Evolutionary conservation across 1,140 invertebrate species (phyloP).

Genomic region (Hirudo medicinalis): DNA sequence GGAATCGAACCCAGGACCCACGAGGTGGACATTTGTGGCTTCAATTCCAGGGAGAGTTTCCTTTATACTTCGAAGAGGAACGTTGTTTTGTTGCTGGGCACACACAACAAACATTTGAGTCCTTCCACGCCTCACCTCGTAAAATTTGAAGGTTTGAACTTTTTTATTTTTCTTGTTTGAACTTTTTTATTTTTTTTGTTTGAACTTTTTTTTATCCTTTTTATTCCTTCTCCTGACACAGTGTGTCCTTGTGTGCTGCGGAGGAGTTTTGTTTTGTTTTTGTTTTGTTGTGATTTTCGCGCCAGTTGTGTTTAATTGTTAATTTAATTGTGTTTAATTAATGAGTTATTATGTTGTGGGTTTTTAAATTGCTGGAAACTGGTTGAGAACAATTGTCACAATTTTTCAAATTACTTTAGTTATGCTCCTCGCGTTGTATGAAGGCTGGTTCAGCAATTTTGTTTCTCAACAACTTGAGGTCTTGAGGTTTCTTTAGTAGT

Average conservation of each 20-base stretch:
- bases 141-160: constrained; percentile 16
- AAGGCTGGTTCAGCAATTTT: too few relatives aligned
- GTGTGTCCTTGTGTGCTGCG: not conserved
- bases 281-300: too few relatives aligned
- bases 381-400: too few relatives aligned
- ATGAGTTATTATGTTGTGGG: too few relatives aligned
- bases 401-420: too few relatives aligned
- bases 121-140: not conserved
- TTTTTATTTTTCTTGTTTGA: not conserved
- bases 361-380: too few relatives aligned
- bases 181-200: not conserved
- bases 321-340: too few relatives aligned
- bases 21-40: not conserved
- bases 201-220: not conserved
- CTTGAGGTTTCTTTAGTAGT: too few relatives aligned
- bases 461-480: too few relatives aligned
- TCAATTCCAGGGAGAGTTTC: not conserved
- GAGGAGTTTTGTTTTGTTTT: too few relatives aligned
- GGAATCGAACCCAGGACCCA: not conserved
- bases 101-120: constrained; percentile 8
- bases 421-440: too few relatives aligned
- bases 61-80: constrained; percentile 7
- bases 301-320: too few relatives aligned
- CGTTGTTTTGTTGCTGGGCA: not conserved
- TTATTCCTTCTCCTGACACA: not conserved